Evolutionary conservation across 2,888 invertebrate genomes (phyloP).

Genomic region (Sarcophaga carnaria): DNA sequence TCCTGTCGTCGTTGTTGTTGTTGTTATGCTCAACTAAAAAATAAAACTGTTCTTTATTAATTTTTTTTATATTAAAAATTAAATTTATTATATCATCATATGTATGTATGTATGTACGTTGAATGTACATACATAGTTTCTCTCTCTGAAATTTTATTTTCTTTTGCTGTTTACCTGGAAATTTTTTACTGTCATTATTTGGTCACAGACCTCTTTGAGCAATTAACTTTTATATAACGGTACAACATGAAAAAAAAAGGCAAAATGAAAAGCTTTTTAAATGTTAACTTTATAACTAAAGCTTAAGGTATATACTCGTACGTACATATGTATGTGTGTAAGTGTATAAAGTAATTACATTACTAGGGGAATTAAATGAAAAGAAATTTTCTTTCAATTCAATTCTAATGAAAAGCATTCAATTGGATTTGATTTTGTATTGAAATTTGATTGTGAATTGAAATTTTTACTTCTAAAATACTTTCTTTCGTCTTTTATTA

Average conservation of each 20-base stretch:
- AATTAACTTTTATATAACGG: conserved; percentile 56
- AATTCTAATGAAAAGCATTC: too few species aligned
- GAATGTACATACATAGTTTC: too few species aligned
- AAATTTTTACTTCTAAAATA: too few species aligned
- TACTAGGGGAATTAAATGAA: too few species aligned
- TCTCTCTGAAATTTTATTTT: conserved; percentile 24
- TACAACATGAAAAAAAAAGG: conserved; percentile 25
- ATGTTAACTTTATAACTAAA: too few species aligned
- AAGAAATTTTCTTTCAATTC: too few species aligned
- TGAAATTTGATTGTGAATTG: too few species aligned
- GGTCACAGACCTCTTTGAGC: conserved; percentile 62
- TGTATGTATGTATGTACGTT: not conserved
- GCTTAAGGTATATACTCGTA: too few species aligned
- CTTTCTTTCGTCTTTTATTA: too few species aligned
- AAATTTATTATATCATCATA: not conserved
- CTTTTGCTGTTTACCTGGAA: not conserved
- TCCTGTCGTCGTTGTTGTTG: not conserved
- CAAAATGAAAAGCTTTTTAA: not conserved
- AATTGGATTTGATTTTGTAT: too few species aligned
- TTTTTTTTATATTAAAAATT: not conserved
- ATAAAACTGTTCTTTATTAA: conserved; percentile 9
- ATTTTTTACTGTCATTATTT: conserved; percentile 42
- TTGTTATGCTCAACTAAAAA: not conserved
- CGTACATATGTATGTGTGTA: too few species aligned
- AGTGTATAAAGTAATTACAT: too few species aligned